Conservation (phyloP, 2,888 invertebrate species). For the Cephus pulcher region DNA sequence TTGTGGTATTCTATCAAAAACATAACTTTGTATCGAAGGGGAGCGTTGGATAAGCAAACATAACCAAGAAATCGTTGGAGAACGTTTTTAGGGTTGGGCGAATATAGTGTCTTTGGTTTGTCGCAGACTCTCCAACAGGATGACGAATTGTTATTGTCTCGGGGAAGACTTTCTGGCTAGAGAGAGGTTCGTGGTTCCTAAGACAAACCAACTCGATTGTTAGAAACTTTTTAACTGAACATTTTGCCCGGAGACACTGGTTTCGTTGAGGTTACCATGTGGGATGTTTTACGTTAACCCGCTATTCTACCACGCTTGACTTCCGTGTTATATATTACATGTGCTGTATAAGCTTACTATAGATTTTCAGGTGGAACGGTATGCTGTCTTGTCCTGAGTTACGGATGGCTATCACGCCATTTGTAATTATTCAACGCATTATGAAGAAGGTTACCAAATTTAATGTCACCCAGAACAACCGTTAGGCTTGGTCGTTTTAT, state of each 20-base stretch:
- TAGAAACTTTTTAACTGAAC: background rate
- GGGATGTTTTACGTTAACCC: background rate
- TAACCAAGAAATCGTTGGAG: background rate
- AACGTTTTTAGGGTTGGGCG: background rate
- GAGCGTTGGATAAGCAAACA: background rate
- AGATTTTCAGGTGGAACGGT: background rate
- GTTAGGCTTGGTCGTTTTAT: background rate
- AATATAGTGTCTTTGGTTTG: background rate
- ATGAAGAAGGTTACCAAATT: background rate
- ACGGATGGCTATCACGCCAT: background rate
- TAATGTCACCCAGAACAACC: background rate
- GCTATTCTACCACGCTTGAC: background rate
- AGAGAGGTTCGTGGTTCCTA: background rate
- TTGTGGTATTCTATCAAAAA: background rate
- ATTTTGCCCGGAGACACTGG: background rate
- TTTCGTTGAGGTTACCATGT: background rate
- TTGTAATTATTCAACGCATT: conserved; percentile 1
- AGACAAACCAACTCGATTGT: background rate
- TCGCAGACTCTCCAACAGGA: background rate
- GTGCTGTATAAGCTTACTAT: background rate
- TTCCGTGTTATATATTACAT: background rate
- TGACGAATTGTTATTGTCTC: background rate
- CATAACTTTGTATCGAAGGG: background rate
- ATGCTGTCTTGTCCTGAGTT: background rate
- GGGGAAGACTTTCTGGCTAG: background rate